Percentiles rank a stretch among this genome's conserved stretches.
Conservation (phyloP, 2,888 invertebrate species). For the Conomelus anceps region DNA sequence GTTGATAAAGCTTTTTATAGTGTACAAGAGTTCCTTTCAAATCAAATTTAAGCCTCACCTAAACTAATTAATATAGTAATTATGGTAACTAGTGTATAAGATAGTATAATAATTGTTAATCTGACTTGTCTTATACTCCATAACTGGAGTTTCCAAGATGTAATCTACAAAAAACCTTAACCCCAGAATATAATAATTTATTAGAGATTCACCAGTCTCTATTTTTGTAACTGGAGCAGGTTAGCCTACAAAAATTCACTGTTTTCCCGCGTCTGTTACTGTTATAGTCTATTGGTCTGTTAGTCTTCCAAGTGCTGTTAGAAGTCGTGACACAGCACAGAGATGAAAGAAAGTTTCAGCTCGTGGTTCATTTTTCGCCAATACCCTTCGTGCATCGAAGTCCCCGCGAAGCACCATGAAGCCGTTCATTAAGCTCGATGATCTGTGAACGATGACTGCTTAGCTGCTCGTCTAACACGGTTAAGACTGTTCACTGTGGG, state of each 20-base stretch:
- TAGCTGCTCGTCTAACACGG: neutral
- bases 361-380: neutral
- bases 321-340: neutral
- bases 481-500: too few species aligned
- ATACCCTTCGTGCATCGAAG: neutral
- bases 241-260: neutral
- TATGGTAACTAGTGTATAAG: too few species aligned
- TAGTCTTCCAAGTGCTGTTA: neutral
- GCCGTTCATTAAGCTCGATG: neutral
- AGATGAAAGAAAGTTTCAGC: neutral
- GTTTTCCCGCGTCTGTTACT: neutral
- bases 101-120: too few species aligned
- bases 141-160: too few species aligned
- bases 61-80: too few species aligned
- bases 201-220: neutral
- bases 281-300: neutral
- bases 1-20: too few species aligned
- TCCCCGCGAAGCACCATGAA: neutral
- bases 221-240: neutral
- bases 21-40: too few species aligned
- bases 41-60: too few species aligned
- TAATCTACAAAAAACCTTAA: too few species aligned
- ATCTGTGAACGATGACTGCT: neutral
- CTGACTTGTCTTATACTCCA: too few species aligned
- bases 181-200: too few species aligned